A percentile compares a stretch with the other conserved stretches of the same genome.
Evolutionary conservation across 1,140 invertebrate genomes (phyloP).

Genomic region (Lordiphosa clarofinis): DNA sequence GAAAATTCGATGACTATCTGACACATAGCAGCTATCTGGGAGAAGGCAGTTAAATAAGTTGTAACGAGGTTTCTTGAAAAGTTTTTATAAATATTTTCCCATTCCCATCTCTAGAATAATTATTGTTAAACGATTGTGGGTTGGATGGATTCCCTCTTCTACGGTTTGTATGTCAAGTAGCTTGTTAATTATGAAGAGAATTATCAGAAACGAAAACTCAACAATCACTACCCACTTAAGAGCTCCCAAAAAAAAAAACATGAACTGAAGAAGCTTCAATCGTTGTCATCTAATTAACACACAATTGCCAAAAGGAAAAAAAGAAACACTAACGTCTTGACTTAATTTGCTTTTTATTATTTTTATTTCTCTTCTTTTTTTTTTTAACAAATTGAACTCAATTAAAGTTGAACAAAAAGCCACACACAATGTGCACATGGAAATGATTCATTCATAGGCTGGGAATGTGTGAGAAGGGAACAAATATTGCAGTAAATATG

Average conservation of each 20-base stretch:
- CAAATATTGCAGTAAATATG: conserved; percentile 5
- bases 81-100: too few species aligned
- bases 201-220: conserved; percentile 27
- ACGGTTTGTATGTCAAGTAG: conserved; percentile 55
- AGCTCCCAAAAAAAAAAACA: conserved; percentile 24
- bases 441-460: conserved; percentile 37
- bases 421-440: conserved; percentile 18
- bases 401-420: conserved; percentile 43
- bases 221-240: conserved; percentile 44
- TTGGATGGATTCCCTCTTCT: too few species aligned
- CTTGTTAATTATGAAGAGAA: conserved; percentile 67
- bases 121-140: too few species aligned
- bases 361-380: conserved; percentile 10
- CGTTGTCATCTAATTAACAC: conserved; percentile 59
- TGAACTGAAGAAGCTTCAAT: conserved; percentile 9
- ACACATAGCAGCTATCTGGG: too few species aligned
- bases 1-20: too few species aligned
- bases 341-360: conserved; percentile 7
- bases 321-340: conserved; percentile 8
- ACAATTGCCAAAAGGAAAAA: conserved; percentile 16
- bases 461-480: conserved; percentile 2
- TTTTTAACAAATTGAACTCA: conserved; percentile 56
- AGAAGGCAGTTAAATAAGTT: too few species aligned
- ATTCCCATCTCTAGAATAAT: too few species aligned
- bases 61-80: too few species aligned